These are phyloP conservation scores for Pseudorasbora parva DNA, from an alignment of 2,113 vertebrate genomes.

Conservation along the genomic window DNA sequence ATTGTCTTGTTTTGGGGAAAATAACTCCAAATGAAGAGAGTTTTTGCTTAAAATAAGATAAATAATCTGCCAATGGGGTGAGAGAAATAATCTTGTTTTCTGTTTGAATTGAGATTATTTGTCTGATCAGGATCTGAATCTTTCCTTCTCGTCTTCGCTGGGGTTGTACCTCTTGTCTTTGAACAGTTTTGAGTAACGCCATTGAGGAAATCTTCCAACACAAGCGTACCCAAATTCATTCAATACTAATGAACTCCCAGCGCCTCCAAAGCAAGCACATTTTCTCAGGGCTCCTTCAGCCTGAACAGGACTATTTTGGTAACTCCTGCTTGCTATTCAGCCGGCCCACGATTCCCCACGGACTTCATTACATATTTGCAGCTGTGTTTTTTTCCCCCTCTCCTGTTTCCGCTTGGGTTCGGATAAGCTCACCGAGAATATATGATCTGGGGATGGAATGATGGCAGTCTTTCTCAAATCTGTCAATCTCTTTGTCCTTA, in stretches of 20 bases:
- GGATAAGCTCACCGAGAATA: conserved; percentile 45
- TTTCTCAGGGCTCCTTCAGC: conserved; percentile 15
- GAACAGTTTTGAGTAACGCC: conserved; percentile 30
- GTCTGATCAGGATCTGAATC: no score
- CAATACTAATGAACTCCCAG: conserved; percentile 56
- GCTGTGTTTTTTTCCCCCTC: conserved; percentile 31
- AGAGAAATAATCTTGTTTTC: no score
- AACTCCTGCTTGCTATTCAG: conserved; percentile 56
- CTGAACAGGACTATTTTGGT: conserved; percentile 43
- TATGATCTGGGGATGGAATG: conserved; percentile 4
- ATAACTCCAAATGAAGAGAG: no score
- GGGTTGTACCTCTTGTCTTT: background rate
- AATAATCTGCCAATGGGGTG: no score
- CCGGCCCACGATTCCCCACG: conserved; percentile 56
- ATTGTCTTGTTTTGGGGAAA: no score
- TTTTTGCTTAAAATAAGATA: no score
- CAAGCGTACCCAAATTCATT: conserved; percentile 57
- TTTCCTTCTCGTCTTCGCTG: background rate
- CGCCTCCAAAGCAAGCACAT: conserved; percentile 41
- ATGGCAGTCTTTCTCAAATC: conserved; percentile 32
- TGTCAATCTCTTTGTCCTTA: conserved; percentile 28
- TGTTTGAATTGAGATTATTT: no score
- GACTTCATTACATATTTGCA: conserved; percentile 66
- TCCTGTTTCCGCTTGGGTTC: conserved; percentile 6
- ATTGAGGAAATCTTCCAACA: conserved; percentile 45